Evolutionary conservation across 2,888 invertebrate species (phyloP).

Genomic region (Macrophya annulata): DNA sequence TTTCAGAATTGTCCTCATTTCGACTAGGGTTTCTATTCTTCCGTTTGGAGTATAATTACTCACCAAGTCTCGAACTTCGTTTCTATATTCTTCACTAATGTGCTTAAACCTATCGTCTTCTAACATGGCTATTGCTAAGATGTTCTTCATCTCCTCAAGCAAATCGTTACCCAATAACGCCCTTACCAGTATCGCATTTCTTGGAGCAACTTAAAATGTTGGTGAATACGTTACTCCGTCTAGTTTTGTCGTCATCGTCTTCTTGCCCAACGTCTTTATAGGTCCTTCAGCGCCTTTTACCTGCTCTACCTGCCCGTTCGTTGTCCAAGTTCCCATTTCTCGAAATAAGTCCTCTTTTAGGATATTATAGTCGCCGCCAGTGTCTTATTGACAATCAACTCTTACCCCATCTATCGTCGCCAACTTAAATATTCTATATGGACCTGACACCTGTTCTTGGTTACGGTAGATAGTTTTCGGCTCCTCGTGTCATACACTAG

Average conservation of each 20-base stretch:
- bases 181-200: neutral
- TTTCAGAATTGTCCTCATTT: slow-evolving; percentile 53
- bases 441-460: neutral
- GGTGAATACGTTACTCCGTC: neutral
- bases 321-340: neutral
- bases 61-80: slow-evolving; percentile 4
- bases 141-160: neutral
- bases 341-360: neutral
- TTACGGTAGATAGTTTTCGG: neutral
- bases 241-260: neutral
- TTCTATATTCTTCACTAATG: neutral
- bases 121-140: neutral
- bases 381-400: neutral
- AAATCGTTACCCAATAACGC: slow-evolving; percentile 23
- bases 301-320: neutral
- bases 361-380: neutral
- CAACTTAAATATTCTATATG: neutral
- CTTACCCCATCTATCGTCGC: slow-evolving; percentile 11
- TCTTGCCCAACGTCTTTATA: slow-evolving; percentile 26
- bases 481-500: neutral
- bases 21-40: neutral
- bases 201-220: neutral
- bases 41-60: slow-evolving; percentile 31
- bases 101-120: neutral
- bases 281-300: neutral